Evolutionary conservation across 2,888 invertebrate genomes (phyloP), one percentile per base, ranked within the genome.

Genomic region (Watsonalla binaria): DNA sequence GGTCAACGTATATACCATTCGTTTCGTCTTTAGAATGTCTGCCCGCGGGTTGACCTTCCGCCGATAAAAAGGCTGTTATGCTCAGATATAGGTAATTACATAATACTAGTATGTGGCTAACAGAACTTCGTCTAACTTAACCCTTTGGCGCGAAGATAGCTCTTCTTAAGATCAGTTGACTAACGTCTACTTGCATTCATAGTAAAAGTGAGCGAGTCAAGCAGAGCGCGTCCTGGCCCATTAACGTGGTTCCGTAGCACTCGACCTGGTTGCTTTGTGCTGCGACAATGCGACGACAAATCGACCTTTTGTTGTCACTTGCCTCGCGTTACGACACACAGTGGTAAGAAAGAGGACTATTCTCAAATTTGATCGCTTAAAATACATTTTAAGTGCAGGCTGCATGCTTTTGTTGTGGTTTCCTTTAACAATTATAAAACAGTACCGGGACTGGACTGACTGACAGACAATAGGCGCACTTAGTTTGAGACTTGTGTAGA

Each of bases 241-340:
- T 82, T 81, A 77, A 65, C 66, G 65, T 60, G 56, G 59, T 66
- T 65, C 62, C 65, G 64, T 66, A 64, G 64, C 72, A 73, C 72
- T 80, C 74, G 77, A 78, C 80, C 78, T 62, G 72, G 68, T 73
- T 78, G 70, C 63, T 80, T 84, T 83, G 84, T 84, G 65, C 63
- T 64, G 56, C 66, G 65, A 80, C 78, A 76, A 74, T 74, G 74
- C 75, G 70, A 61, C 76, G 80, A 81, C 82, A 78, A 82, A 79
- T 80, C 76, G 78, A 68, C 78, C 80, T 79, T 84, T 85, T 85
- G 84, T 84, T 82, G 77, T 78, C 75, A 75, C 66, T 69, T 71
- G 65, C 63, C 67, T 73, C 70, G 68, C 74, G 63, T 72, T 66
- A 61, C 61, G 63, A 58, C 61, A 62, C 52, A 57, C 60, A 57